phyloP scores from a whole-genome alignment of 2,113 vertebrate species.

The Butorides virescens region DNA sequence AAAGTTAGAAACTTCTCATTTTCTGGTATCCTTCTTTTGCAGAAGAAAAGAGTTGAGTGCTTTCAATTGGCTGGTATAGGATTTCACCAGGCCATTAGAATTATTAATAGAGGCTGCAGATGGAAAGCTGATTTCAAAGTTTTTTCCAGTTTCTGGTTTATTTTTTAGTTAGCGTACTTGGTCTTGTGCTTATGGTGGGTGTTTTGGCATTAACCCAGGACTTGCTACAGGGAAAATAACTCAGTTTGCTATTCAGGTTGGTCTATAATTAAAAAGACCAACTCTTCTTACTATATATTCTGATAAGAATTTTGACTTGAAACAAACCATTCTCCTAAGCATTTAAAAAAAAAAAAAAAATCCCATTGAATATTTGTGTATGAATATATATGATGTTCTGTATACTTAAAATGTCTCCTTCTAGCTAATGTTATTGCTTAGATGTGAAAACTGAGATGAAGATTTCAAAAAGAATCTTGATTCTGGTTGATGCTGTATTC shows the following conservation, averaged over 20 bases:
- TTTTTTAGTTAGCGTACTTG: not conserved
- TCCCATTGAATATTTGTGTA: not conserved
- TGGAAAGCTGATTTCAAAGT: not conserved
- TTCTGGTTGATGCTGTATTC: not conserved
- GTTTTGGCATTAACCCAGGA: not conserved
- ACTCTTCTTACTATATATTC: not conserved
- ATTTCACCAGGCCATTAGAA: not conserved
- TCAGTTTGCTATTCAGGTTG: not conserved
- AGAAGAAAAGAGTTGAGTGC: not conserved
- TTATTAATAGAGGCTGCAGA: not conserved
- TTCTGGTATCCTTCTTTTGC: not conserved
- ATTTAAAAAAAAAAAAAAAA: not conserved
- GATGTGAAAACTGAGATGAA: not conserved
- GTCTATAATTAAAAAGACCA: not conserved
- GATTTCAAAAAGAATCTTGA: not conserved
- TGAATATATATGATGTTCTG: not conserved
- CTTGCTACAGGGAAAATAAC: not conserved
- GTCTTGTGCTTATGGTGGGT: rapidly evolving
- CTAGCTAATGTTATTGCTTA: not conserved
- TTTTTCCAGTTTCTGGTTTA: not conserved
- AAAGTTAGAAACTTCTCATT: not conserved
- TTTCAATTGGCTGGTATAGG: not conserved
- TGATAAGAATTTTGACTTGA: not conserved
- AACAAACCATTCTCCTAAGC: not conserved
- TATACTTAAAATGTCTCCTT: not conserved